Evolutionary conservation across 2,888 invertebrate genomes (phyloP), one percentile per base, ranked within the genome.

Genomic region (Napeogenes inachia): DNA sequence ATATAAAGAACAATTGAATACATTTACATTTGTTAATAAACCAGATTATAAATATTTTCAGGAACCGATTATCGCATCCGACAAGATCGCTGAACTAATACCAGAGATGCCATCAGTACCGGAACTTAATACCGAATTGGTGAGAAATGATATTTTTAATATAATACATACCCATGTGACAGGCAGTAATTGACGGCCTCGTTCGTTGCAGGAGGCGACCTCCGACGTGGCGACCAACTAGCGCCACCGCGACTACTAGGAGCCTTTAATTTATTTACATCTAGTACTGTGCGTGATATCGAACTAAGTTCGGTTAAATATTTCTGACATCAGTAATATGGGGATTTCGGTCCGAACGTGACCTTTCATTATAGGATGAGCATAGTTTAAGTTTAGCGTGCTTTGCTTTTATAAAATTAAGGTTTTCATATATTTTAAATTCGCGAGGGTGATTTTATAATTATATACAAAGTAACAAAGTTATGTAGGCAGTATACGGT

Each of bases 401-500:
- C 89, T 89, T 89, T 89, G 90, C 89, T 90, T 89, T 81, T 85
- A 80, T 87, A 86, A 83, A 86, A 84, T 85, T 89, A 89, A 85
- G 88, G 86, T 87, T 87, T 50, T 87, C 87, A 88, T 88, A 87
- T 82, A 82, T 82, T 87, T 85, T 88, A 70, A 72, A 89, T 88
- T 87, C 83, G 85, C 84, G 88, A 88, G 85, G 82, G 82, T 81
- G 86, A 87, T 84, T 80, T 84, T 84, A 83, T 84, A 78, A 82
- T 85, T 80, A 85, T 86, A 83, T 86, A 82, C 79, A 81, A 82
- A 82, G 82, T 89, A 87, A 89, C 84, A 85, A 89, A 89, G 88
- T 89, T 89, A 88, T 87, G 86, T 89, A 89, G 85, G 84, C 89
- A 88, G 90, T 89, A 88, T 87, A 88, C 89, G 90, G 90, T 90